Conservation (phyloP, 2,797 vertebrate species). For the Thripadectes ignobilis region DNA sequence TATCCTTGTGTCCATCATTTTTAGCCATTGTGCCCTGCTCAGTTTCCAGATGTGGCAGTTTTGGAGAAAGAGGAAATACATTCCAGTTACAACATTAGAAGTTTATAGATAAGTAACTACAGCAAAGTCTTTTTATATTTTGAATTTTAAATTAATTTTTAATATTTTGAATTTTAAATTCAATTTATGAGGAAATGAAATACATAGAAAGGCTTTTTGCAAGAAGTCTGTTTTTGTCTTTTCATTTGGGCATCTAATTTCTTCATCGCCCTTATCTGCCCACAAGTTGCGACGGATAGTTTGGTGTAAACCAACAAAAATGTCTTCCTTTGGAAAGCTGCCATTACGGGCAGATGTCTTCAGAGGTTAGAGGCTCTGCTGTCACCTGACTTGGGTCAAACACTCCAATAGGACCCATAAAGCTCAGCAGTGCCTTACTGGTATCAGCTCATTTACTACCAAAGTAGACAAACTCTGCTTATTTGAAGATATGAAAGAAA, state of each 20-base stretch:
- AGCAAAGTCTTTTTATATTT: not conserved
- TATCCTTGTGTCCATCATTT: not conserved
- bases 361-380: not conserved
- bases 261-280: not conserved
- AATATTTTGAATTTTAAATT: not conserved
- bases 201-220: not conserved
- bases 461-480: not conserved
- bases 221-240: not conserved
- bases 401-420: not conserved
- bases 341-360: not conserved
- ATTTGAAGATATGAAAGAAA: not conserved
- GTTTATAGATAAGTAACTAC: not conserved
- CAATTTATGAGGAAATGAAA: not conserved
- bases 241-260: not conserved
- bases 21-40: not conserved
- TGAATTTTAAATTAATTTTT: not conserved
- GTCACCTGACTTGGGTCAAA: not conserved
- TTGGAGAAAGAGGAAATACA: not conserved
- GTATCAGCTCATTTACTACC: not conserved
- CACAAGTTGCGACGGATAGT: not conserved
- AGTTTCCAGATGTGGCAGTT: not conserved
- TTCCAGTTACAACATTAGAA: not conserved
- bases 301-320: constrained; percentile 25
- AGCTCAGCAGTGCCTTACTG: not conserved
- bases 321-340: not conserved